Evolutionary conservation across 2,797 vertebrate species (phyloP).

Genomic region (Pangasius macronema): DNA sequence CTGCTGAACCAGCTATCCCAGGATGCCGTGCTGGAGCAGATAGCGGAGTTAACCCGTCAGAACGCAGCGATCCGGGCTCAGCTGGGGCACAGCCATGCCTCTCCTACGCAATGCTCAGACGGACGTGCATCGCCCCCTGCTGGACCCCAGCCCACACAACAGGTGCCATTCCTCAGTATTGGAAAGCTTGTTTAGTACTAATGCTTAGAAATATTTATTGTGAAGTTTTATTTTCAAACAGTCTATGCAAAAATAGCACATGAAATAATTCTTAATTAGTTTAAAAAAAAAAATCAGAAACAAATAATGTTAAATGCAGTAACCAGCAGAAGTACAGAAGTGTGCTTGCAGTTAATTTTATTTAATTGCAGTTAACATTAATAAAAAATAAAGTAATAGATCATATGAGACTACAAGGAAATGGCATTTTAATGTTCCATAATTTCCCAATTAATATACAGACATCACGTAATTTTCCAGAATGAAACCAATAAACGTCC

Average conservation of each 20-base stretch:
- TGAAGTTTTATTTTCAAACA: background rate
- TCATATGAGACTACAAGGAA: background rate
- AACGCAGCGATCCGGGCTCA: conserved; percentile 80
- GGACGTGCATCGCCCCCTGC: conserved; percentile 25
- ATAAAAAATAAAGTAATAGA: too few species aligned
- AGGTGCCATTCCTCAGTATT: conserved; percentile 56
- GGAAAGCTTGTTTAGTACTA: background rate
- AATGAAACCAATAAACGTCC: background rate
- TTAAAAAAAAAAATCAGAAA: background rate
- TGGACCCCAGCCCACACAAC: conserved; percentile 41
- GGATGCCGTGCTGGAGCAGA: conserved; percentile 74
- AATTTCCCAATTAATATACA: background rate
- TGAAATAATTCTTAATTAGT: background rate
- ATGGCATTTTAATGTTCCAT: background rate
- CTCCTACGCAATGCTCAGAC: conserved; percentile 39
- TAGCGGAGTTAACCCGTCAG: conserved; percentile 78
- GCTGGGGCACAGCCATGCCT: conserved; percentile 64
- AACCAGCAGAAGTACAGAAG: background rate
- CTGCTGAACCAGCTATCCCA: conserved; percentile 54
- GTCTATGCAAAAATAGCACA: background rate
- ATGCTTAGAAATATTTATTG: background rate
- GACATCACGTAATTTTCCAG: background rate
- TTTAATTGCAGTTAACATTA: background rate
- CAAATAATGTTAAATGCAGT: background rate
- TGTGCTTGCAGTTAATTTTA: background rate